A percentile compares a stretch with the other conserved stretches of the same genome.
phyloP scores from a whole-genome alignment of 1,140 invertebrate species.

The Helicoverpa armigera region DNA sequence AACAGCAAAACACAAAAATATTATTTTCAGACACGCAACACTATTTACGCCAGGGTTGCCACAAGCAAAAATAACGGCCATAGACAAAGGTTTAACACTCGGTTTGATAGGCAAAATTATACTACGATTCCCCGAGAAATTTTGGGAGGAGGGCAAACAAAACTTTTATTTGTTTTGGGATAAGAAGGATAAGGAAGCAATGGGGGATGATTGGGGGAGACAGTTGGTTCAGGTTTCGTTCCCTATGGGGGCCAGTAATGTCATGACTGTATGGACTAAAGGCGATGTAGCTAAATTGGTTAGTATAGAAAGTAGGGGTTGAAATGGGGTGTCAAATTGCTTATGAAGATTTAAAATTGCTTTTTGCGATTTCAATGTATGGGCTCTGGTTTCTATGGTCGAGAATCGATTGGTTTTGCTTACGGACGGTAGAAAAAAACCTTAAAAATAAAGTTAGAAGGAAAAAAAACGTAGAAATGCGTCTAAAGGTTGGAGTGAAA shows the following conservation, averaged over 20 bases:
- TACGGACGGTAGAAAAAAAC: no score
- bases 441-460: no score
- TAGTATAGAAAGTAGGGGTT: neutral
- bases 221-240: neutral
- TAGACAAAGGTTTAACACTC: slow-evolving; percentile 53
- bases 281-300: neutral
- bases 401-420: no score
- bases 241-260: neutral
- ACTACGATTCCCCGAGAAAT: neutral
- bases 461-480: no score
- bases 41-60: slow-evolving; percentile 51
- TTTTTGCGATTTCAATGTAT: no score
- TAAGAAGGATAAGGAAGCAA: neutral
- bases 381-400: no score
- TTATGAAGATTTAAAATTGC: no score
- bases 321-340: no score
- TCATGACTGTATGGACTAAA: neutral
- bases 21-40: slow-evolving; percentile 43
- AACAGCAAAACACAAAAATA: neutral
- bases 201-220: neutral
- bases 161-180: neutral
- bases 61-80: slow-evolving; percentile 62
- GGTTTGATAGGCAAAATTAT: slow-evolving; percentile 6
- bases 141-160: neutral
- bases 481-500: no score